Evolutionary conservation across 2,113 vertebrate species (phyloP).

Genomic region (Synchiropus splendidus): DNA sequence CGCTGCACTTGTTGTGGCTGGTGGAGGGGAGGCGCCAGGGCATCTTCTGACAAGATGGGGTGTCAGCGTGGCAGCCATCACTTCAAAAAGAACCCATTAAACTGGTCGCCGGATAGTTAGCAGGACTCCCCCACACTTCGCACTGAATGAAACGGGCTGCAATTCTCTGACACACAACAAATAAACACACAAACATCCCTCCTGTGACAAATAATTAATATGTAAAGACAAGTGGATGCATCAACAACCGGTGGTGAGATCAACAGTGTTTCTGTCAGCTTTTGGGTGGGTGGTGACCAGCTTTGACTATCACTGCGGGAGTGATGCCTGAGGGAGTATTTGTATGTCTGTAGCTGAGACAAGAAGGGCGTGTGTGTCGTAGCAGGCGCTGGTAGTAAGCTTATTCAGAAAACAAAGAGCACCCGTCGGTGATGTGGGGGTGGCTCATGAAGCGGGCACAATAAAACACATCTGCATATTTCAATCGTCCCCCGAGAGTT

Average conservation of each 20-base stretch:
- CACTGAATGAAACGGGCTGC: constrained; percentile 57
- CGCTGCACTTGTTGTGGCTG: constrained; percentile 17
- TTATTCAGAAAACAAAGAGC: constrained; percentile 43
- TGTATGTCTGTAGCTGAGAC: constrained; percentile 40
- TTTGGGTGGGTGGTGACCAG: constrained; percentile 59
- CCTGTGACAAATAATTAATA: constrained; percentile 49
- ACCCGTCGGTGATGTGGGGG: constrained; percentile 48
- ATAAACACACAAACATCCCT: constrained; percentile 45
- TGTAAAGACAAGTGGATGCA: constrained; percentile 47
- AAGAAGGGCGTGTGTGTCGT: constrained; percentile 11
- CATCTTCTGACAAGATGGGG: constrained; percentile 36
- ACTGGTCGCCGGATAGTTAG: constrained; percentile 46
- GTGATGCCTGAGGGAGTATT: constrained; percentile 40
- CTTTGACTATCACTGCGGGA: constrained; percentile 56
- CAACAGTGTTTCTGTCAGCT: constrained; percentile 47
- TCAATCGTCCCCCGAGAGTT: constrained; percentile 53
- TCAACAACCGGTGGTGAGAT: constrained; percentile 55
- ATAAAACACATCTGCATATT: constrained; percentile 57
- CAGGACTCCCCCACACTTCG: constrained; percentile 56
- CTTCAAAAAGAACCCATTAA: constrained; percentile 56
- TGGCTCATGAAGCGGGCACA: constrained; percentile 51
- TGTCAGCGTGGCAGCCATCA: constrained; percentile 18
- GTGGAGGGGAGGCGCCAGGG: constrained; percentile 28
- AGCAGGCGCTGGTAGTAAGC: constrained; percentile 43
- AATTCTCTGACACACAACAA: constrained; percentile 55